phyloP scores from a whole-genome alignment of 2,113 vertebrate genomes.

The Sturnira hondurensis region DNA sequence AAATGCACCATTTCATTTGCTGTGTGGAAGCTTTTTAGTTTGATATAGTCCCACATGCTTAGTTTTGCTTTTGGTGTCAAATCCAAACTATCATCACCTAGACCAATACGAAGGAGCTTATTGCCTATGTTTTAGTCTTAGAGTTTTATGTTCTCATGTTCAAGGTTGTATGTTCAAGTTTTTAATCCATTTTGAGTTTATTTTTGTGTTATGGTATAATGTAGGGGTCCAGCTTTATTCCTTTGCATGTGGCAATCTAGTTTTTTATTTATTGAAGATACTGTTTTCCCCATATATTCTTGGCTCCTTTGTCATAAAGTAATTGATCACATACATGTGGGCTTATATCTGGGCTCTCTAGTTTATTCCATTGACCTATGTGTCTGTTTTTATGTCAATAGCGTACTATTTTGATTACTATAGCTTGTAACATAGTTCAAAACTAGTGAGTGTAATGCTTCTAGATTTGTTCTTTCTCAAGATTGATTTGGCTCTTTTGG shows the following conservation, averaged over 20 bases:
- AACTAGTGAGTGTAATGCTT: not conserved
- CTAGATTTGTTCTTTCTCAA: not conserved
- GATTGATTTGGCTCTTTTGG: not conserved
- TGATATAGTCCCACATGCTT: not conserved
- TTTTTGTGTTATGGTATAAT: not conserved
- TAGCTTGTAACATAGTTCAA: not conserved
- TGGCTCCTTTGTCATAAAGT: not conserved
- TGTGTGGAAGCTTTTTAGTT: not conserved
- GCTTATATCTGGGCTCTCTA: not conserved
- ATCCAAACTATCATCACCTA: not conserved
- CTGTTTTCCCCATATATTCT: not conserved
- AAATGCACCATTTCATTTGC: not conserved
- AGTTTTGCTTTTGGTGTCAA: not conserved
- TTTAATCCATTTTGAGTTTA: not conserved
- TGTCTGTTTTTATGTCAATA: not conserved
- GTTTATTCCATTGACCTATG: not conserved
- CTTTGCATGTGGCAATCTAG: not conserved
- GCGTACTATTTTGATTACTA: not conserved
- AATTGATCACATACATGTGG: not conserved
- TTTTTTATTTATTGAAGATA: constrained; percentile 1
- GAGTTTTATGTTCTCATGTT: not conserved
- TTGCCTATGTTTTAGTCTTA: not conserved
- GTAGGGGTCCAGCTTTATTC: not conserved
- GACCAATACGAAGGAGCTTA: not conserved
- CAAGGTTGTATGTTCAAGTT: not conserved